phyloP scores from a whole-genome alignment of 2,113 vertebrate genomes.

The Poeciliopsis turrubarensis region DNA sequence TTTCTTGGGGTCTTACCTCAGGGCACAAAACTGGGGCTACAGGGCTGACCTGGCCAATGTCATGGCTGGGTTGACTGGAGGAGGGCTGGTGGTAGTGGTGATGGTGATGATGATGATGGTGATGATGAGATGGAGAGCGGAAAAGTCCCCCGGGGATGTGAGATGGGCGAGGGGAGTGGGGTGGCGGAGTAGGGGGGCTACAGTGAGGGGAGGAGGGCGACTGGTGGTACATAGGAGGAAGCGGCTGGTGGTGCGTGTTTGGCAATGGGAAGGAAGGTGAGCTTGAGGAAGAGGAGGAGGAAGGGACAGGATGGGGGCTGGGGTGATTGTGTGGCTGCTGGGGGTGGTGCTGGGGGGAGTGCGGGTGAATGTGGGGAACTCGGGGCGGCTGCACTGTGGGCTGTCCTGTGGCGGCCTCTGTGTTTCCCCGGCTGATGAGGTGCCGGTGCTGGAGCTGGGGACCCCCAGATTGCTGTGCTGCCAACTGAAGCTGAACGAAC shows the following conservation, averaged over 20 bases:
- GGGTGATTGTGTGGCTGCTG: slow-evolving; percentile 67
- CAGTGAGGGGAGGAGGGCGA: slow-evolving; percentile 75
- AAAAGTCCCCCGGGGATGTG: slow-evolving; percentile 85
- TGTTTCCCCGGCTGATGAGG: slow-evolving; percentile 82
- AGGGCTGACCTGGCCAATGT: slow-evolving; percentile 73
- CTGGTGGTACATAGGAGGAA: slow-evolving; percentile 73
- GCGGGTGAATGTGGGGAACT: slow-evolving; percentile 61
- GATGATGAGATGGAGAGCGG: slow-evolving; percentile 80
- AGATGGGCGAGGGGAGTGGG: slow-evolving; percentile 75
- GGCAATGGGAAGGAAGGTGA: slow-evolving; percentile 65
- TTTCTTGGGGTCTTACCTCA: slow-evolving; percentile 80
- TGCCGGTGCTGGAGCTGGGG: slow-evolving; percentile 91
- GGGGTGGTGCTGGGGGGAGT: slow-evolving; percentile 53
- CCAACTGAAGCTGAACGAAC: slow-evolving; percentile 98
- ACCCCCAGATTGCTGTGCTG: slow-evolving; percentile 88
- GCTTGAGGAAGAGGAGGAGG: slow-evolving; percentile 53
- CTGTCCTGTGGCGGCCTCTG: slow-evolving; percentile 72
- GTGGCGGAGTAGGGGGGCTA: slow-evolving; percentile 80
- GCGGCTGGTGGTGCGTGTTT: slow-evolving; percentile 65
- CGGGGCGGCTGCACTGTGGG: slow-evolving; percentile 81
- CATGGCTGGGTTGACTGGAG: slow-evolving; percentile 65
- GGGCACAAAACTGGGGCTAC: slow-evolving; percentile 84
- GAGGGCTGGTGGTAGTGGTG: slow-evolving; percentile 76
- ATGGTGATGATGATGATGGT: slow-evolving; percentile 52
- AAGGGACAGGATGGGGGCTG: slow-evolving; percentile 52